Evolutionary conservation across 2,888 invertebrate genomes (phyloP), one percentile per base, ranked within the genome.

Genomic region (Eretmocerus hayati): DNA sequence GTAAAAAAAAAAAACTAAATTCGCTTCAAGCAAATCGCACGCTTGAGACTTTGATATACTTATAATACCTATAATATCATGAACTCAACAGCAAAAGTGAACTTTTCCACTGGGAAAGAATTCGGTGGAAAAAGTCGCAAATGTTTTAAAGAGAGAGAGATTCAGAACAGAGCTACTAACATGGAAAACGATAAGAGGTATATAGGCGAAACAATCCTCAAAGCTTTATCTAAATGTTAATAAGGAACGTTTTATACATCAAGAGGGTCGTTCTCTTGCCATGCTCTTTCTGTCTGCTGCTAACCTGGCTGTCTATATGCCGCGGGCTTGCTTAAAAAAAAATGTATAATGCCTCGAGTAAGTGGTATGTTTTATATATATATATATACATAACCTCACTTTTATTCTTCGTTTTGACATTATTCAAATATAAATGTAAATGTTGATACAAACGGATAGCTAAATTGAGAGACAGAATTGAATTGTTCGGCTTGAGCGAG

Each of bases 381-480:
- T n/a, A n/a, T n/a, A n/a, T n/a, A n/a, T n/a, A n/a, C 26, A 9
- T 11, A 9, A 6, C 15, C 33, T 9, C 15, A 6, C 33, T 9
- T 5, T 9, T 5, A 5, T 16, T 5, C 15, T 71, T 69, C 69
- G 67, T 66, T 69, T 68, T 63, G 63, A 69, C 69, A 71, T 71
- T 71, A 71, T 71, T 71, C 71, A 71, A 71, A 71, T 71, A 69
- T 71, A 70, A 71, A 71, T 71, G 71, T 71, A 71, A 71, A 71
- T 71, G 71, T 71, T 71, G 71, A 69, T 71, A 71, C 70, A 71
- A 71, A 71, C 67, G 70, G 67, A 71, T 69, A 70, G 71, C 68
- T 67, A 68, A 67, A 69, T 67, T 67, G 67, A 69, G 65, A 67
- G 68, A 69, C 69, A 69, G 69, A 69, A 70, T 71, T 69, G 64